Conservation (phyloP, 2,797 vertebrate species). For the Rhabdophis nuchalis region DNA sequence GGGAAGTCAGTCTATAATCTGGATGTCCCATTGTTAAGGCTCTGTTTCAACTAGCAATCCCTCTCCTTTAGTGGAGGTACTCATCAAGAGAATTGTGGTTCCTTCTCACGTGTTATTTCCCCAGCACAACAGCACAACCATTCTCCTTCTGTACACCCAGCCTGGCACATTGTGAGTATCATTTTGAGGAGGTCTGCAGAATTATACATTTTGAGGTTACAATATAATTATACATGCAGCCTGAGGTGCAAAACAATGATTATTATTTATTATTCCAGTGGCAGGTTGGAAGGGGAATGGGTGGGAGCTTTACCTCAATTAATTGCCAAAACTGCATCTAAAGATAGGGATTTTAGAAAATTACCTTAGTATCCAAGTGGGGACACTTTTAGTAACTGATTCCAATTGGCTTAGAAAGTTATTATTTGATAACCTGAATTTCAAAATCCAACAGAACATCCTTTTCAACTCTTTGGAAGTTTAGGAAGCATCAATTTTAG, state of each 20-base stretch:
- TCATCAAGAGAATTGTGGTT: neutral
- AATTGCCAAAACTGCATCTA: neutral
- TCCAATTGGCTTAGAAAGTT: neutral
- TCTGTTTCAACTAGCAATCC: neutral
- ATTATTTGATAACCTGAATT: neutral
- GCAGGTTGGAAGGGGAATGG: neutral
- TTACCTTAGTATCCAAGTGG: neutral
- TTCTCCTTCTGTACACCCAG: neutral
- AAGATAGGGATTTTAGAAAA: neutral
- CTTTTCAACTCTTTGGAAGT: neutral
- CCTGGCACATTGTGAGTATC: neutral
- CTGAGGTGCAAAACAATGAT: neutral
- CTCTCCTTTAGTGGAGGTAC: neutral
- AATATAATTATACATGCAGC: neutral
- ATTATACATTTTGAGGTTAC: neutral
- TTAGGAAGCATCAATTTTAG: neutral
- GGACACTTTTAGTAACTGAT: neutral
- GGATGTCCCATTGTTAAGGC: neutral
- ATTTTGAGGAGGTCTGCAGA: neutral
- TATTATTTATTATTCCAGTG: neutral
- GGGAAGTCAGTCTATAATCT: neutral
- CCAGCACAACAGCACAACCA: neutral
- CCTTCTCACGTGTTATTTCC: neutral
- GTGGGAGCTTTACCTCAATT: neutral
- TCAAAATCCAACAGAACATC: conserved; percentile 3